These are phyloP conservation scores for Hirundo rustica DNA, from an alignment of 2,797 vertebrate species.

Conservation along the genomic window DNA sequence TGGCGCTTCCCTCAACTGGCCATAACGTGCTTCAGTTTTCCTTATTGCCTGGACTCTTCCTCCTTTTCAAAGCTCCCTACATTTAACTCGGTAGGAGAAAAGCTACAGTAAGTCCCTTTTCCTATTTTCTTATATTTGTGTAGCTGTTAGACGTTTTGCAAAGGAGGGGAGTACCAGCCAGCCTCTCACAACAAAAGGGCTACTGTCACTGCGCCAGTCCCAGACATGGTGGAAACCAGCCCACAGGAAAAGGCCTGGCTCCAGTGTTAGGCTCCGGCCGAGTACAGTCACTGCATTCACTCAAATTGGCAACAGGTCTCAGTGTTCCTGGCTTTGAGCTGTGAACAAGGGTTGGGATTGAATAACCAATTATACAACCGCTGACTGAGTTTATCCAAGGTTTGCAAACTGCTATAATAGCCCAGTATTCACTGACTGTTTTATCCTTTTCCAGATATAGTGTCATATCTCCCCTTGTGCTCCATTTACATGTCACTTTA, in stretches of 20 bases:
- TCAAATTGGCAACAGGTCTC: constrained; percentile 90
- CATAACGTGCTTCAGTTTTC: background rate
- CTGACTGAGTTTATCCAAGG: constrained; percentile 92
- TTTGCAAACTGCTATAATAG: constrained; percentile 88
- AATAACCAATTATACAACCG: constrained; percentile 96
- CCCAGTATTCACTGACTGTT: constrained; percentile 84
- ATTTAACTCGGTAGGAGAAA: constrained; percentile 69
- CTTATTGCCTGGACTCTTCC: constrained; percentile 16
- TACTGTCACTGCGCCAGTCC: constrained; percentile 96
- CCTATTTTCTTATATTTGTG: constrained; percentile 96
- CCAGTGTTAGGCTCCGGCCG: constrained; percentile 82
- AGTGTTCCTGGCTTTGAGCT: constrained; percentile 84
- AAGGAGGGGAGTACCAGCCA: constrained; percentile 81
- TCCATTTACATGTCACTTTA: constrained; percentile 81
- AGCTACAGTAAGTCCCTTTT: constrained; percentile 84
- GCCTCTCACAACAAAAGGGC: constrained; percentile 92
- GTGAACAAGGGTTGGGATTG: constrained; percentile 90
- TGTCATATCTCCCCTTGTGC: constrained; percentile 80
- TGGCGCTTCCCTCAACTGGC: constrained; percentile 33
- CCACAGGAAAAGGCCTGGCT: constrained; percentile 98
- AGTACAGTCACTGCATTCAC: constrained; percentile 97
- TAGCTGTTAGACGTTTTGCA: constrained; percentile 89
- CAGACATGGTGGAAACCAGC: constrained; percentile 92
- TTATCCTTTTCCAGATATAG: constrained; percentile 82
- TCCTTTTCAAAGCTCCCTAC: constrained; percentile 63